A percentile compares a stretch with the other conserved stretches of the same genome.
Evolutionary conservation across 2,888 invertebrate species (phyloP).

Genomic region (Argynnis bischoffii): DNA sequence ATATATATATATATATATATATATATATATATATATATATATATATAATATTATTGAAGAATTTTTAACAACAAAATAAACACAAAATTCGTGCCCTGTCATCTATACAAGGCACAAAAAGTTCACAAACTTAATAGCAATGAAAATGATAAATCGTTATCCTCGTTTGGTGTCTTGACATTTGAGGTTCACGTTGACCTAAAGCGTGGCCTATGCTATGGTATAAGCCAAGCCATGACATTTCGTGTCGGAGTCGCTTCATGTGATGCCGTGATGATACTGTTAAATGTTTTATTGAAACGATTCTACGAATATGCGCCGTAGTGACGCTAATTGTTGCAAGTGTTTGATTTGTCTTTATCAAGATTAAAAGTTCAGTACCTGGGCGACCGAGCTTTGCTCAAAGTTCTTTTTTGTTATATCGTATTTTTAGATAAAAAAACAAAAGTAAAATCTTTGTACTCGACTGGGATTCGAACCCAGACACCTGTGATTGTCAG

Average conservation of each 20-base stretch:
- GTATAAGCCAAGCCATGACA: conserved; percentile 33
- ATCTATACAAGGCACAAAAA: not conserved
- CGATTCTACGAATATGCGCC: not conserved
- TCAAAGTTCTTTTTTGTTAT: too few species aligned
- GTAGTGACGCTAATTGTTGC: conserved; percentile 1
- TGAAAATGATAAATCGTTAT: conserved; percentile 20
- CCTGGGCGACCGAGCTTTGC: too few species aligned
- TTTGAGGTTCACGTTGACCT: conserved; percentile 35
- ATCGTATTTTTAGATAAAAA: too few species aligned
- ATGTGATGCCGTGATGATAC: conserved; percentile 32
- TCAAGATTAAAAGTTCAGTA: not conserved
- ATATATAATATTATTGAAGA: not conserved
- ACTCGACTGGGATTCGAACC: not conserved
- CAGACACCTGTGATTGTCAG: not conserved
- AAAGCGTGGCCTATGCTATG: conserved; percentile 31
- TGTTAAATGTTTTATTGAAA: conserved; percentile 27
- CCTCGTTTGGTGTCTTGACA: conserved; percentile 35
- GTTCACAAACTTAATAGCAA: conserved; percentile 7
- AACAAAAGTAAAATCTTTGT: too few species aligned
- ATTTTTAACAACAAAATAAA: not conserved
- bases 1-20: too few species aligned
- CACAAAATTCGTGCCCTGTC: not conserved
- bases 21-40: too few species aligned
- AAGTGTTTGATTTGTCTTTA: not conserved
- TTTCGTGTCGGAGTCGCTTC: conserved; percentile 36